Conservation (phyloP, 2,113 vertebrate genomes). For the Oceanodroma tethys region DNA sequence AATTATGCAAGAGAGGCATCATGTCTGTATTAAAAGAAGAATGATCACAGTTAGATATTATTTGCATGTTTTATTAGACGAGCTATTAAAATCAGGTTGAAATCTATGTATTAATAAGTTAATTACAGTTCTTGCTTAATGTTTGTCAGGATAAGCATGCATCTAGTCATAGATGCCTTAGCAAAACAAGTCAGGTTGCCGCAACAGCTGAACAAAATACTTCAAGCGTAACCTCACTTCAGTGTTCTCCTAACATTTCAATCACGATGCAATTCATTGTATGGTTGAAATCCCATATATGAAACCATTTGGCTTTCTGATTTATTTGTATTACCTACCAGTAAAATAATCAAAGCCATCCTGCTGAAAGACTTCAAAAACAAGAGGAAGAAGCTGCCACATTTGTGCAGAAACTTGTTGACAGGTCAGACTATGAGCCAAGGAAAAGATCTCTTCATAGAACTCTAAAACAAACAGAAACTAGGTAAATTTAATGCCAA, state of each 20-base stretch:
- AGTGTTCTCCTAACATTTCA: neutral
- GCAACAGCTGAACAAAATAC: neutral
- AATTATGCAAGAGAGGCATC: slow-evolving; percentile 99
- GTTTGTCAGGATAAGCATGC: neutral
- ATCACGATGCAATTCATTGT: neutral
- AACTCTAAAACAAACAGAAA: slow-evolving; percentile 81
- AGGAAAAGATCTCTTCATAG: slow-evolving; percentile 97
- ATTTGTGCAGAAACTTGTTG: slow-evolving; percentile 97
- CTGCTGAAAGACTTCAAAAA: slow-evolving; percentile 98
- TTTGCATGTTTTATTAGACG: neutral
- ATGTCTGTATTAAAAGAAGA: slow-evolving; percentile 82
- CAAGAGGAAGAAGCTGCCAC: slow-evolving; percentile 97
- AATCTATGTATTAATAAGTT: neutral
- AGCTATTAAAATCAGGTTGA: neutral
- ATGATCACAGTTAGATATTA: neutral
- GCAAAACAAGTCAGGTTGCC: neutral
- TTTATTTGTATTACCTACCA: slow-evolving; percentile 59
- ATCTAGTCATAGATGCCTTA: neutral
- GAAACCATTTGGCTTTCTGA: neutral
- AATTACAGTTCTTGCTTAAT: neutral
- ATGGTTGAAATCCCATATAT: neutral
- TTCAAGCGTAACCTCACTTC: neutral
- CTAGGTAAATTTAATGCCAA: neutral
- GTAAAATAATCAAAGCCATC: slow-evolving; percentile 97
- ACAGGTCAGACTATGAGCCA: slow-evolving; percentile 97